Base-by-base conservation (phyloP, 2,888 invertebrate genomes). In the Erynnis tages region DNA sequence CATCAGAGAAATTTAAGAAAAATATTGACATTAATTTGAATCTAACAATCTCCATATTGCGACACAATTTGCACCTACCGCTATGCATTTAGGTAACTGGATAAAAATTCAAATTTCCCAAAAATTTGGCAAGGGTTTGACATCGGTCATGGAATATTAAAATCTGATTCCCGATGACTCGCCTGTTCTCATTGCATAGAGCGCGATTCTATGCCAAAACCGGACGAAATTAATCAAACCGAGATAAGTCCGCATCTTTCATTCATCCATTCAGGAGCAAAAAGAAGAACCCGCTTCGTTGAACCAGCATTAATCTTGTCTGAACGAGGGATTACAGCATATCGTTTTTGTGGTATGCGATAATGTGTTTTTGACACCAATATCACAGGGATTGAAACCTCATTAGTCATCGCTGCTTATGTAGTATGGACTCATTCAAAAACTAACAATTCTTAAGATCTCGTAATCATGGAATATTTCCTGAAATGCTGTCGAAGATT, bases 221-320 rank as follows among this genome's bases (percentile, higher is more conserved):
- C 40, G 38, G 29, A 29, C 6, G 25, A 49, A 49, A 34, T 49
- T 49, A 49, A 49, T 49, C 49, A 49, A 49, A 14, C 34, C 27
- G 19, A 27, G 49, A 49, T 49, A 49, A 41, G 34, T 41, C 41
- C 49, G 41, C 49, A 49, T 43, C 49, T 19, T 27, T 49, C 50
- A 44, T 54, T 59, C 59, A 38, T 53, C 57, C 43, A 34, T 47
- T 44, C 53, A 46, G 34, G 16, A 10, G 35, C 27, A 52, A 52
- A 50, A 52, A 44, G 44, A 59, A 54, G 56, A 57, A 57, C 58
- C 59, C 53, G 56, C 49, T 37, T 54, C 46, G 49, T 6, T 30
- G 50, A 54, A 54, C 56, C 53, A 41, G 55, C 61, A 61, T 52
- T 52, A 50, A 52, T 52, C 52, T 52, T 52, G 44, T 52, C 52